These are phyloP conservation scores for Salvelinus sp. DNA, from an alignment of 2,113 vertebrate genomes.

Conservation along the genomic window DNA sequence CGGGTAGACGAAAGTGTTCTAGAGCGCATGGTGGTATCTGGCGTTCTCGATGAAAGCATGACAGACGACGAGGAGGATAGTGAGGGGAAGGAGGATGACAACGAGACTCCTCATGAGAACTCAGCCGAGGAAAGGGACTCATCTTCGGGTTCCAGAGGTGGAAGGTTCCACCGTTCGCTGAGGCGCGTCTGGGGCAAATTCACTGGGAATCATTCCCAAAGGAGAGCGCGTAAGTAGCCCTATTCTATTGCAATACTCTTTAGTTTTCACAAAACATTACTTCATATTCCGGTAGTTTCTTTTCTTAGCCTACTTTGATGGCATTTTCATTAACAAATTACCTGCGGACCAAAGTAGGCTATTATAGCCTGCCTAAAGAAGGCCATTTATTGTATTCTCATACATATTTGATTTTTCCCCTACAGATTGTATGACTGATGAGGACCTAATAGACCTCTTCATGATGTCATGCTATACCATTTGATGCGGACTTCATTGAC, in stretches of 20 bases:
- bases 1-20: slow-evolving; percentile 60
- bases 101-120: not conserved
- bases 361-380: too few species aligned
- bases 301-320: too few species aligned
- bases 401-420: slow-evolving; percentile 8
- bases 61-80: not conserved
- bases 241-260: not conserved
- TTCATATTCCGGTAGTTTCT: not conserved
- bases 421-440: slow-evolving; percentile 52
- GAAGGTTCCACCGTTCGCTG: slow-evolving; percentile 43
- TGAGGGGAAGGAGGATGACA: not conserved
- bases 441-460: slow-evolving; percentile 61
- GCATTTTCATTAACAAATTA: too few species aligned
- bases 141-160: slow-evolving; percentile 14
- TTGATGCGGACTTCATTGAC: slow-evolving; percentile 23
- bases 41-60: slow-evolving; percentile 29
- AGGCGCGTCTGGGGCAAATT: slow-evolving; percentile 54
- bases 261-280: not conserved
- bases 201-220: not conserved
- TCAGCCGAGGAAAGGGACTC: slow-evolving; percentile 31
- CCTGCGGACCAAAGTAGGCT: too few species aligned
- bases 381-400: too few species aligned
- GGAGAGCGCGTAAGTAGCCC: slow-evolving; percentile 32
- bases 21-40: slow-evolving; percentile 39
- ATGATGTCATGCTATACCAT: slow-evolving; percentile 71